Evolutionary conservation across 1,140 invertebrate genomes (phyloP), one percentile per base, ranked within the genome.

Genomic region (Elymnias hypermnestra): DNA sequence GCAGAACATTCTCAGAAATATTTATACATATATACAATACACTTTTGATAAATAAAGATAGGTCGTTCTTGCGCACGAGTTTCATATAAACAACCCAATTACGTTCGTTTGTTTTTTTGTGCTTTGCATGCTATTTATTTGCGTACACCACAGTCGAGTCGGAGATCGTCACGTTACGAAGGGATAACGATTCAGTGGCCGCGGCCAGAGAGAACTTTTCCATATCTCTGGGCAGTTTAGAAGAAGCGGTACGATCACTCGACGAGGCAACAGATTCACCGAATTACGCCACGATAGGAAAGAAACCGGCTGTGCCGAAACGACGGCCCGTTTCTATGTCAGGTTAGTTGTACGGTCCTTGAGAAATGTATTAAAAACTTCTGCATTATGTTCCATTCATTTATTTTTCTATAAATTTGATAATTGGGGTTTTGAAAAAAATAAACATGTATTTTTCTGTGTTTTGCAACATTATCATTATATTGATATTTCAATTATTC

Each of bases 301-400:
- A 86, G 53, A 87, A 86, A 44, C 86, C 86, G 0, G 76, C 78
- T 8, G 77, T 87, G 39, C 86, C 87, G 5, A 88, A 88, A 53
- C 74, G 87, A 21, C 75, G 89, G 23, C 89, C 89, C 6, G 75
- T 89, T 4, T 90, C 89, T 10, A 82, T 84, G 81, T 57, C 67
- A 39, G 77, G 77, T 83, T 29, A 57, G 72, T 44, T 47, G 17
- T 19, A n/a, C n/a, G n/a, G 7, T 36, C 21, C 1, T 4, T 19
- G 5, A 1, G 26, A 10, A 26, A 1, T 40, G 13, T 13, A n/a
- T n/a, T n/a, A n/a, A n/a, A n/a, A n/a, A n/a, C n/a, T n/a, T n/a
- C n/a, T n/a, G n/a, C n/a, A n/a, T n/a, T n/a, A n/a, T n/a, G n/a
- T n/a, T n/a, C n/a, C n/a, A n/a, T n/a, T n/a, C n/a, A n/a, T n/a